Base-by-base conservation (phyloP, 2,797 vertebrate genomes). In the Atherinosoma microstoma region DNA sequence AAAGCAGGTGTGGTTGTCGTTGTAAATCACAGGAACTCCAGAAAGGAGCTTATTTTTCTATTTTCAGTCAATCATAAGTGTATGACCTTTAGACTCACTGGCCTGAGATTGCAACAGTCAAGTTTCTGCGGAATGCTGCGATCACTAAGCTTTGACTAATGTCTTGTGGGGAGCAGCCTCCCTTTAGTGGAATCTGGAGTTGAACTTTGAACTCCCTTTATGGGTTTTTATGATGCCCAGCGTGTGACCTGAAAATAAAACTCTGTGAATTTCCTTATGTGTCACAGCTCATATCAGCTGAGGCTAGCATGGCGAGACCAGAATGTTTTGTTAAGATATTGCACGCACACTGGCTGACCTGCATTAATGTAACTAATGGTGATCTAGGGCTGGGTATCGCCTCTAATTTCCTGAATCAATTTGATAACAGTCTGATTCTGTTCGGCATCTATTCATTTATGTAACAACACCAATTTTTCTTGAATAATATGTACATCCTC, bases 191-290 rank as follows among this genome's bases (percentile, higher is more conserved):
- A 88, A 75, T 84, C 27, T 67, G 56, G 2, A 6, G 66, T 59
- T 88, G 91, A 82, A 92, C 92, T 90, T 94, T 93, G 89, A 75
- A 76, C 87, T 42, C 60, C n/a, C 70, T 85, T 84, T 71, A 84
- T 72, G 34, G n/a, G 6, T 24, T 72, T 64, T 76, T 82, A 87
- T 70, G 30, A 57, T 49, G 32, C 57, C 54, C 3, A 58, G 36
- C 74, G 67, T 83, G 78, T 79, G 82, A 89, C 79, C 73, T 80
- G 84, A 58, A 76, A 74, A 73, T 76, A 30, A 78, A 79, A 60
- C 20, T 11, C 51, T 58, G 64, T 58, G 3, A 64, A 60, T 78
- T 62, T 75, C 67, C 0, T 7, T 15, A 3, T 75, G 24, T 51
- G 8, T 8, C n/a, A 9, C 51, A 49, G 34, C 1, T 57, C n/a